phyloP scores from a whole-genome alignment of 2,888 invertebrate genomes.

The Sipha maydis region DNA sequence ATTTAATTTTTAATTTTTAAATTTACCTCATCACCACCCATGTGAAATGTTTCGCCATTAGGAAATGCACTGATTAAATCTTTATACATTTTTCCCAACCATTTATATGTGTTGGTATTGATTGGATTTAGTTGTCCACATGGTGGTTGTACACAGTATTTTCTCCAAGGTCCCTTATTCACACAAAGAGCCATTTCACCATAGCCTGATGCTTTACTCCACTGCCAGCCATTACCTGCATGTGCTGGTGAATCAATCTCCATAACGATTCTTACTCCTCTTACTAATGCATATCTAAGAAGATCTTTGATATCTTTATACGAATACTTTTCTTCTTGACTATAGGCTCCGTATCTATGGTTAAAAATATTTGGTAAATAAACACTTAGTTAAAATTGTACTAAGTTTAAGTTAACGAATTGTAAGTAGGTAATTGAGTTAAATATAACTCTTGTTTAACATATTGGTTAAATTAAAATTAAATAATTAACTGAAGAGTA shows the following conservation, averaged over 20 bases:
- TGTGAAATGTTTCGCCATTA: constrained; percentile 75
- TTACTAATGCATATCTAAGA: constrained; percentile 78
- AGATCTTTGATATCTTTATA: constrained; percentile 75
- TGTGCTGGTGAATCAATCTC: constrained; percentile 92
- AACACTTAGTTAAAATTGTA: neutral
- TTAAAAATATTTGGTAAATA: neutral
- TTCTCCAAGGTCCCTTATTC: constrained; percentile 77
- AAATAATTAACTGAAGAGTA: neutral
- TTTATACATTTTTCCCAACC: constrained; percentile 76
- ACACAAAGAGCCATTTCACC: constrained; percentile 77
- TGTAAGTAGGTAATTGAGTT: too few species aligned
- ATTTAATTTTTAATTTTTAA: neutral
- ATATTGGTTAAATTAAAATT: neutral
- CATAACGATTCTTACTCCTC: constrained; percentile 86
- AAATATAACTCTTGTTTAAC: too few species aligned
- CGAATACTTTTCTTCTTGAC: constrained; percentile 76
- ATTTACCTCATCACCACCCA: constrained; percentile 78
- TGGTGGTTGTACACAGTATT: constrained; percentile 82
- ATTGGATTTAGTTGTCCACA: constrained; percentile 87
- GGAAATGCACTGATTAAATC: constrained; percentile 75
- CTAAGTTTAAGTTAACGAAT: too few species aligned
- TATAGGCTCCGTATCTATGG: constrained; percentile 76
- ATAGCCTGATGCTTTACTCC: constrained; percentile 74
- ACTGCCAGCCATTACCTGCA: constrained; percentile 84
- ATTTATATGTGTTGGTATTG: constrained; percentile 76